Evolutionary conservation across 2,888 invertebrate genomes (phyloP).

Genomic region (Heliconius ismenius): DNA sequence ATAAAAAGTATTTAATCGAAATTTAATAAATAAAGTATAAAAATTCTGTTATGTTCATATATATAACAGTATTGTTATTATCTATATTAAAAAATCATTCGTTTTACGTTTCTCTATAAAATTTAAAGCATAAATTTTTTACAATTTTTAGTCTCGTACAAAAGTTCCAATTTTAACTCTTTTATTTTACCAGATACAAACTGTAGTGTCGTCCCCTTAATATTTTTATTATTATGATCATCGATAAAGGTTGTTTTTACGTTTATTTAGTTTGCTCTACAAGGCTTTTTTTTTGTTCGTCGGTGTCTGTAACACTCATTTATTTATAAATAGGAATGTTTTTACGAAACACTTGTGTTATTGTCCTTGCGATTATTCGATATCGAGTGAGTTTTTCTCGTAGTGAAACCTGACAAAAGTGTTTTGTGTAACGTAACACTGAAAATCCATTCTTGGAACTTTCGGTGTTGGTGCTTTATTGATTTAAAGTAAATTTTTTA

Average conservation of each 20-base stretch:
- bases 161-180: not conserved
- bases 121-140: not conserved
- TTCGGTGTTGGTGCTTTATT: slow-evolving; percentile 36
- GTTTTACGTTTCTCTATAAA: not conserved
- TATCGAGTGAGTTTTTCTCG: slow-evolving; percentile 53
- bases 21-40: not conserved
- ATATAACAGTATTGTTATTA: not conserved
- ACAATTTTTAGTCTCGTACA: not conserved
- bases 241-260: not conserved
- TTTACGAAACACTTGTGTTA: slow-evolving; percentile 52
- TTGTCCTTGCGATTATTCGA: slow-evolving; percentile 56
- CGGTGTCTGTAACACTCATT: not conserved
- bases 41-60: not conserved
- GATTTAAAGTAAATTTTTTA: slow-evolving; percentile 2
- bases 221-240: slow-evolving; percentile 1
- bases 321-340: slow-evolving; percentile 27
- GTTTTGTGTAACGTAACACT: slow-evolving; percentile 55
- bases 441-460: slow-evolving; percentile 52
- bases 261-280: not conserved
- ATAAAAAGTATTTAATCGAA: not conserved
- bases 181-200: not conserved
- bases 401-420: slow-evolving; percentile 66
- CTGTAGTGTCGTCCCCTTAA: not conserved
- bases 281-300: not conserved
- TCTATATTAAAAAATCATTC: not conserved